A percentile compares a stretch with the other conserved stretches of the same genome.
phyloP scores from a whole-genome alignment of 2,888 invertebrate genomes.

The Acanthopleura granulata region DNA sequence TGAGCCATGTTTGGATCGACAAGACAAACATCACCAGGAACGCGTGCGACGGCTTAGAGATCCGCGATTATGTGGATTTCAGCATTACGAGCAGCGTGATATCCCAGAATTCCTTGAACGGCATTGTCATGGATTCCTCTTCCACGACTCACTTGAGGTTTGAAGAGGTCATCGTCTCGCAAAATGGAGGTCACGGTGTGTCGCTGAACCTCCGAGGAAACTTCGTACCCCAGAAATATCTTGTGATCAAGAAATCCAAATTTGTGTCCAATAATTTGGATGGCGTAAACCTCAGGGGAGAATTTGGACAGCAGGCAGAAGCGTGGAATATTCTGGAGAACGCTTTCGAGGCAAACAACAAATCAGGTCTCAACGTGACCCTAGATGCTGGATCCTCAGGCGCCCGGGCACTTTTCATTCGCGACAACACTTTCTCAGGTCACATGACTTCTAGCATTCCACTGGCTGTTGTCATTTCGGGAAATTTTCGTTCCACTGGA shows the following conservation, averaged over 20 bases:
- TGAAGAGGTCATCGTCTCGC: background rate
- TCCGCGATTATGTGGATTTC: background rate
- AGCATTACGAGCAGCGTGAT: background rate
- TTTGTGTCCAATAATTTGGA: background rate
- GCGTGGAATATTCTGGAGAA: background rate
- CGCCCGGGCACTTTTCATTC: background rate
- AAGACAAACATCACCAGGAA: background rate
- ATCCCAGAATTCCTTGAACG: background rate
- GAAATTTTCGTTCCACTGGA: background rate
- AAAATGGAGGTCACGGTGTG: background rate
- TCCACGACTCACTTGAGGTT: background rate
- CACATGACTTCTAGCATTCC: background rate
- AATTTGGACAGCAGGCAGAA: slow-evolving; percentile 7
- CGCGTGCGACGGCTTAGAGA: background rate
- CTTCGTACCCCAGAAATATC: background rate
- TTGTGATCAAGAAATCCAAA: background rate
- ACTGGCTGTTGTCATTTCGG: background rate
- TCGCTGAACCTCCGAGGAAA: background rate
- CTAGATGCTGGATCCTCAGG: slow-evolving; percentile 4
- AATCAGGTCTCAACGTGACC: background rate
- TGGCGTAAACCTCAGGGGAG: background rate
- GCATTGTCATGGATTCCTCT: background rate
- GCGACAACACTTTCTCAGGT: background rate
- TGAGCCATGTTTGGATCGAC: background rate
- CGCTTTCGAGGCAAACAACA: background rate